Percentiles rank a stretch among this genome's conserved stretches.
Conservation (phyloP, 2,888 invertebrate species). For the Chironomus riparius region DNA sequence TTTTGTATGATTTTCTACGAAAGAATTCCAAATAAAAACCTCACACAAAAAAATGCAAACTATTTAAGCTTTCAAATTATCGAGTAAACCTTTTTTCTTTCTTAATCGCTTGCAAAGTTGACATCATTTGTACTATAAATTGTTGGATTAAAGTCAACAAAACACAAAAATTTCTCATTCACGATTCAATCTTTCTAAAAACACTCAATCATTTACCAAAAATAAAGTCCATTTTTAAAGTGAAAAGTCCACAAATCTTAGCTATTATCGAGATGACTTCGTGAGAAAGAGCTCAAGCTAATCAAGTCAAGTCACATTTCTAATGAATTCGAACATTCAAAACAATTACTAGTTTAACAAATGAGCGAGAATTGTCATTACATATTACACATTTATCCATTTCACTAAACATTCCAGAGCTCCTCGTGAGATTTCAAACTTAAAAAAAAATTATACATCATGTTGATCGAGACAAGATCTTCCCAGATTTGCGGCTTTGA, state of each 20-base stretch:
- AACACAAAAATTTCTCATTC: not conserved
- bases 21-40: not conserved
- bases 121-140: not conserved
- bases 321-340: not conserved
- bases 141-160: not conserved
- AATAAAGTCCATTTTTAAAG: no score
- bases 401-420: not conserved
- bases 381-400: not conserved
- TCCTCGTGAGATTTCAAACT: no score
- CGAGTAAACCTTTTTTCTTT: not conserved
- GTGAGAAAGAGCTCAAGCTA: not conserved
- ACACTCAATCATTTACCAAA: not conserved
- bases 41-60: not conserved
- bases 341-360: not conserved
- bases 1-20: no score
- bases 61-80: not conserved
- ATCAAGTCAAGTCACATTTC: not conserved
- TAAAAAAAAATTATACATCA: no score
- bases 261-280: not conserved
- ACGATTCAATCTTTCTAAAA: not conserved
- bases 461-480: no score
- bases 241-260: not conserved
- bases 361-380: constrained; percentile 1
- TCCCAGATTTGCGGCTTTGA: no score
- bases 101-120: not conserved